A percentile compares a stretch with the other conserved stretches of the same genome.
Conservation (phyloP, 2,797 vertebrate genomes). For the Pantherophis alleghaniensis region DNA sequence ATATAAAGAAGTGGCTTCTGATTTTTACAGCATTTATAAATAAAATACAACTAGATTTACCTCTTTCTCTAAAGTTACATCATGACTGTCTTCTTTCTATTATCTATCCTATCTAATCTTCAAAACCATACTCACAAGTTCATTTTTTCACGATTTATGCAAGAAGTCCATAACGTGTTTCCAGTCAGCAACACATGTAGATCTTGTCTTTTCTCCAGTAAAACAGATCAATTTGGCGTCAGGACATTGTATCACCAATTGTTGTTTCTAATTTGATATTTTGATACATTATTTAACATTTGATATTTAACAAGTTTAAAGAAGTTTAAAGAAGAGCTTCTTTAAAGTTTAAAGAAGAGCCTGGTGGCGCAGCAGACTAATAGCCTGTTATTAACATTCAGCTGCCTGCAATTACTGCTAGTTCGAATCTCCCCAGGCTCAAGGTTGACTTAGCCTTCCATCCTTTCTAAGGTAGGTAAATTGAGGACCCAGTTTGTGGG, state of each 20-base stretch:
- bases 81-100: background rate
- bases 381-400: too few species aligned
- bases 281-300: background rate
- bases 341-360: too few species aligned
- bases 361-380: too few species aligned
- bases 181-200: background rate
- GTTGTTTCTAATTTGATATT: background rate
- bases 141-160: background rate
- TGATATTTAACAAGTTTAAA: background rate
- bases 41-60: background rate
- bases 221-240: background rate
- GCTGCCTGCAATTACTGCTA: too few species aligned
- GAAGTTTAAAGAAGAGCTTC: too few species aligned
- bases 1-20: background rate
- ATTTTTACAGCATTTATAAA: background rate
- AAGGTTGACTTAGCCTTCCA: too few species aligned
- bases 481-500: too few species aligned
- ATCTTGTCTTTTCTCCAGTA: background rate
- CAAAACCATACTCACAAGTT: background rate
- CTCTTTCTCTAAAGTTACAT: background rate
- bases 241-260: background rate
- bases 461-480: too few species aligned
- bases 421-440: too few species aligned
- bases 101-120: background rate
- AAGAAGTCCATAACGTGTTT: background rate